These are phyloP conservation scores for Cotesia typhae DNA, from an alignment of 1,140 invertebrate species.

Conservation along the genomic window DNA sequence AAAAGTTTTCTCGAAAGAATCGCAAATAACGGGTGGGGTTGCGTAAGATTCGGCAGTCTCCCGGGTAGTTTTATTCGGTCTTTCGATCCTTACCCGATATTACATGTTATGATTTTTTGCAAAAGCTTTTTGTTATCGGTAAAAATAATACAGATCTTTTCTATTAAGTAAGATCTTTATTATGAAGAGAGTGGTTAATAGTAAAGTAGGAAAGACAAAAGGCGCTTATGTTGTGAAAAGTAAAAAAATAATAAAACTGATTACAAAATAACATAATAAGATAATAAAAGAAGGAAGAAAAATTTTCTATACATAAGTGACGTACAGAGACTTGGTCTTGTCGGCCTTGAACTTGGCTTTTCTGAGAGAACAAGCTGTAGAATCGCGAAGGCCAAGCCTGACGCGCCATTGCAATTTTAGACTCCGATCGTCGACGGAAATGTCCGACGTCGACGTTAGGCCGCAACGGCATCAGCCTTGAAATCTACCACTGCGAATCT, in stretches of 20 bases:
- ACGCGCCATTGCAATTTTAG: slow-evolving; percentile 55
- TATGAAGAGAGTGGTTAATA: too few relatives aligned
- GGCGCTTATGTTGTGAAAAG: not conserved
- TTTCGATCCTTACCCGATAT: not conserved
- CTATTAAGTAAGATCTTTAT: too few relatives aligned
- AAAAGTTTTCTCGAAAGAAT: slow-evolving; percentile 15
- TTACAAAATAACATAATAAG: not conserved
- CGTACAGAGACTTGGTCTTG: slow-evolving; percentile 36
- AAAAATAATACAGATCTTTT: too few relatives aligned
- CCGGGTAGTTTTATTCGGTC: slow-evolving; percentile 17
- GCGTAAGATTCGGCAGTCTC: slow-evolving; percentile 44
- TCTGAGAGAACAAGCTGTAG: slow-evolving; percentile 42
- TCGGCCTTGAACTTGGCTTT: slow-evolving; percentile 60
- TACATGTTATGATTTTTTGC: too few relatives aligned
- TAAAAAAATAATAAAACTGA: not conserved
- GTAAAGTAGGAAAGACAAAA: too few relatives aligned
- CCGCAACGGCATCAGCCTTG: slow-evolving; percentile 31
- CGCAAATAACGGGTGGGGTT: slow-evolving; percentile 51
- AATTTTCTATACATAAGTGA: not conserved
- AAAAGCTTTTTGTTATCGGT: too few relatives aligned
- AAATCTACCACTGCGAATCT: slow-evolving; percentile 35
- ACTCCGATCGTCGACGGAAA: slow-evolving; percentile 54
- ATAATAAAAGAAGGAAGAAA: slow-evolving; percentile 12
- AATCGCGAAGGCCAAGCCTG: slow-evolving; percentile 28
- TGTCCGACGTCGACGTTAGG: slow-evolving; percentile 46